Evolutionary conservation across 1,140 invertebrate genomes (phyloP).

Genomic region (Hypsibius dujardini): DNA sequence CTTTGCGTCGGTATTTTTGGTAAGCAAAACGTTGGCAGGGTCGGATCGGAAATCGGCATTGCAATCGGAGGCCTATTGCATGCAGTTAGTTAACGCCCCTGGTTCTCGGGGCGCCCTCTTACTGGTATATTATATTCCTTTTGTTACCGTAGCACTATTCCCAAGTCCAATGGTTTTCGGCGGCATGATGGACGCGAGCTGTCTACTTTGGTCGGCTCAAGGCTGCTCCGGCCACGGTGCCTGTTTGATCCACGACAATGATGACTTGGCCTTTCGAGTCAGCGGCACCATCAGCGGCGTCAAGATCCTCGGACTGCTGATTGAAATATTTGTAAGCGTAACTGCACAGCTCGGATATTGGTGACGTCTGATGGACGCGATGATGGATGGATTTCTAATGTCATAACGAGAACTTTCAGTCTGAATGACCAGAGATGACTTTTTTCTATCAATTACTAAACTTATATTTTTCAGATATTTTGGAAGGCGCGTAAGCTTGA

Average conservation of each 20-base stretch:
- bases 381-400: no score
- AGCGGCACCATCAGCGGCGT: neutral
- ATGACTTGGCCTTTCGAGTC: neutral
- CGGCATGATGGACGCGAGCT: conserved; percentile 6
- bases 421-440: no score
- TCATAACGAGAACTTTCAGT: no score
- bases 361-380: no score
- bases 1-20: neutral
- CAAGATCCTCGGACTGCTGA: neutral
- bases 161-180: conserved; percentile 13
- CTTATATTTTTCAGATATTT: conserved; percentile 1
- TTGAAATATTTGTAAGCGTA: conserved; percentile 11
- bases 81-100: no score
- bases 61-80: neutral
- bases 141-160: neutral
- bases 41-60: neutral
- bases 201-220: conserved; percentile 4
- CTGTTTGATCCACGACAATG: conserved; percentile 5
- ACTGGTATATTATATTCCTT: no score
- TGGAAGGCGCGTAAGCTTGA: conserved; percentile 7
- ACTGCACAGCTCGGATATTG: no score
- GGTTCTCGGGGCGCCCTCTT: no score
- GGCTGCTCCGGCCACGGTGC: conserved; percentile 1
- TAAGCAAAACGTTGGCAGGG: neutral
- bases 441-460: conserved; percentile 6